These are phyloP conservation scores for Gobius niger DNA, from an alignment of 2,113 vertebrate species.

Conservation along the genomic window DNA sequence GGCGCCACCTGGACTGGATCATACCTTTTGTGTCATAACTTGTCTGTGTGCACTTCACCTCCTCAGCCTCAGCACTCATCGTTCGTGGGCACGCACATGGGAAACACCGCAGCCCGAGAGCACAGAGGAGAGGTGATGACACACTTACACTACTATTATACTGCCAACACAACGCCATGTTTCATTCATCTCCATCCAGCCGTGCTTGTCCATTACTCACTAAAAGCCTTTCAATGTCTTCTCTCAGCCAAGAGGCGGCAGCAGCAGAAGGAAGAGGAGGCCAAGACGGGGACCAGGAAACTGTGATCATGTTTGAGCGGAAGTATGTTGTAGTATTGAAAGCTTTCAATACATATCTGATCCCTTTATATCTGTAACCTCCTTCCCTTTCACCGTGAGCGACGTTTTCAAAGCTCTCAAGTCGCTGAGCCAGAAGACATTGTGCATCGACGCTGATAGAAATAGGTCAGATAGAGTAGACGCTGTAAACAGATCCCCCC, in stretches of 20 bases:
- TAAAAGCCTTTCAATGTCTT: constrained; percentile 68
- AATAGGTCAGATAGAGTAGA: constrained; percentile 60
- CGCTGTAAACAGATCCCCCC: constrained; percentile 20
- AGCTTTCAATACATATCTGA: constrained; percentile 20
- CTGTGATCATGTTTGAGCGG: constrained; percentile 67
- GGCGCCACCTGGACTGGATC: neutral
- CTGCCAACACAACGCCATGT: constrained; percentile 20
- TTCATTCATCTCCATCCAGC: constrained; percentile 35
- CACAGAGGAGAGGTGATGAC: constrained; percentile 62
- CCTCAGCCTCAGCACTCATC: constrained; percentile 32
- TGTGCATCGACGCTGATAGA: constrained; percentile 56
- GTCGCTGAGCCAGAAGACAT: constrained; percentile 61
- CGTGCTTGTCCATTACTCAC: constrained; percentile 36
- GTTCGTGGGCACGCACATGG: constrained; percentile 52
- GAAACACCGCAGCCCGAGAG: constrained; percentile 27
- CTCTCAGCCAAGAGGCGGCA: constrained; percentile 49
- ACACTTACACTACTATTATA: constrained; percentile 41
- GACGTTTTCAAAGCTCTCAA: constrained; percentile 40
- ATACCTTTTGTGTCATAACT: constrained; percentile 31
- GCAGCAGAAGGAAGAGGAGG: constrained; percentile 19
- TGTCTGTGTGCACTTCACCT: constrained; percentile 13
- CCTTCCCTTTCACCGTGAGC: constrained; percentile 34
- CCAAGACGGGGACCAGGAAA: constrained; percentile 44
- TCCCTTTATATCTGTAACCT: constrained; percentile 53
- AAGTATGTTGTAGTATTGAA: constrained; percentile 68